Percentiles rank a stretch among this genome's conserved stretches.
phyloP scores from a whole-genome alignment of 2,888 invertebrate genomes.

The Syrphus vitripennis region DNA sequence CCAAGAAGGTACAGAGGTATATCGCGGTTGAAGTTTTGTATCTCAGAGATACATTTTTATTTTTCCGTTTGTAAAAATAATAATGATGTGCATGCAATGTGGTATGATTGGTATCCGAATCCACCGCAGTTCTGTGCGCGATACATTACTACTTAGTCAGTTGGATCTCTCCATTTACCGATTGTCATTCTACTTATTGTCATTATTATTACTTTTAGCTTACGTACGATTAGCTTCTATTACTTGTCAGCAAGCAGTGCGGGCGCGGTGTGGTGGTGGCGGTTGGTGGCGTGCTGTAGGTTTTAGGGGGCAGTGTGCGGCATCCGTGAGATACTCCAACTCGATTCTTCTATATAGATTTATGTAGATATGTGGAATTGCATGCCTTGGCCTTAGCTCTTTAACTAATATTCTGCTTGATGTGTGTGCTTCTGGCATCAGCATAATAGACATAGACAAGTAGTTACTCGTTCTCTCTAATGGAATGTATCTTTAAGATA shows the following conservation, averaged over 20 bases:
- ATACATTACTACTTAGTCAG: constrained; percentile 12
- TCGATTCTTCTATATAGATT: not conserved
- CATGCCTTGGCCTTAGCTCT: not conserved
- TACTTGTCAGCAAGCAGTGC: not conserved
- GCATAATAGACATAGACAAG: not conserved
- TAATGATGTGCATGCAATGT: constrained; percentile 36
- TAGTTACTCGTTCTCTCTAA: constrained; percentile 21
- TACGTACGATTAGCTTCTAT: constrained; percentile 7
- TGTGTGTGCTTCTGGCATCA: constrained; percentile 14
- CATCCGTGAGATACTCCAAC: not conserved
- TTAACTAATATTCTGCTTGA: not conserved
- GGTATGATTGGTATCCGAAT: constrained; percentile 55
- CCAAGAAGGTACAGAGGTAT: constrained; percentile 1
- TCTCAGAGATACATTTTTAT: constrained; percentile 49
- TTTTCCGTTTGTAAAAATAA: constrained; percentile 18
- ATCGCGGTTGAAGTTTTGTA: constrained; percentile 4
- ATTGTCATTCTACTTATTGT: constrained; percentile 66
- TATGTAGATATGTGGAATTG: not conserved
- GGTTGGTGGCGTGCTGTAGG: not conserved
- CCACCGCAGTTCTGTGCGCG: constrained; percentile 20
- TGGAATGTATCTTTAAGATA: constrained; percentile 41
- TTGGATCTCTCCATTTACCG: constrained; percentile 66
- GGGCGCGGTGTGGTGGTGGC: not conserved
- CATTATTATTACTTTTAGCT: constrained; percentile 52
- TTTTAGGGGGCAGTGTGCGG: not conserved